phyloP scores from a whole-genome alignment of 2,797 vertebrate genomes.

The Sebastolobus altivelis region DNA sequence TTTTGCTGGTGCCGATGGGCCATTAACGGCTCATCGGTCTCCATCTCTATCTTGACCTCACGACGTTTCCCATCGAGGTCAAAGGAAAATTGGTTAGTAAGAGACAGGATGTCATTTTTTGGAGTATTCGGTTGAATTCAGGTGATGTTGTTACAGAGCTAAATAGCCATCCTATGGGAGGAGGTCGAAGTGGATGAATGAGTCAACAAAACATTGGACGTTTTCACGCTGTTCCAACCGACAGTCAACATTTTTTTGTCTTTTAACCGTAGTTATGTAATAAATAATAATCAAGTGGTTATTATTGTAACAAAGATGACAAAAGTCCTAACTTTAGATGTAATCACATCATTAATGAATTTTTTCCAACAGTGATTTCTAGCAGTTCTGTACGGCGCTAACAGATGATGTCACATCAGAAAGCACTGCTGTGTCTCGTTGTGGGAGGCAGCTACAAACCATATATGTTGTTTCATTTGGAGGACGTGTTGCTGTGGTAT shows the following conservation, averaged over 20 bases:
- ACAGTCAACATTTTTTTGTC: not conserved
- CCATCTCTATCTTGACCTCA: not conserved
- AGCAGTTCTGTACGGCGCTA: not conserved
- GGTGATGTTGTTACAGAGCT: not conserved
- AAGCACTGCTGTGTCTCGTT: not conserved
- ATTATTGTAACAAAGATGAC: not conserved
- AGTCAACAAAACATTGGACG: not conserved
- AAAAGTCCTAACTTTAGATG: not conserved
- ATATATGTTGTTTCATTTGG: not conserved
- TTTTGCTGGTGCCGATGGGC: not conserved
- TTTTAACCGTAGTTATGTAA: not conserved
- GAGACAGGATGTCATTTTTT: too few relatives aligned
- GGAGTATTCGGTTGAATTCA: not conserved
- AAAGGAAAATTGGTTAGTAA: too few relatives aligned
- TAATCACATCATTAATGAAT: not conserved
- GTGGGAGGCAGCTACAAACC: not conserved
- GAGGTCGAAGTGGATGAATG: not conserved
- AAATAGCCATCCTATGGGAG: not conserved
- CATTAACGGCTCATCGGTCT: not conserved
- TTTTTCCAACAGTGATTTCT: not conserved
- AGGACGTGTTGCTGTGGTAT: not conserved
- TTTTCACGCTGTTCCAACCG: not conserved
- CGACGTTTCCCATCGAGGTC: not conserved
- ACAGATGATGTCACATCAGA: not conserved
- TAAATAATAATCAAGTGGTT: not conserved